Percentiles rank a stretch among this genome's conserved stretches.
These are phyloP conservation scores for Eutolmus rufibarbis DNA, from an alignment of 2,888 invertebrate species.

Conservation along the genomic window DNA sequence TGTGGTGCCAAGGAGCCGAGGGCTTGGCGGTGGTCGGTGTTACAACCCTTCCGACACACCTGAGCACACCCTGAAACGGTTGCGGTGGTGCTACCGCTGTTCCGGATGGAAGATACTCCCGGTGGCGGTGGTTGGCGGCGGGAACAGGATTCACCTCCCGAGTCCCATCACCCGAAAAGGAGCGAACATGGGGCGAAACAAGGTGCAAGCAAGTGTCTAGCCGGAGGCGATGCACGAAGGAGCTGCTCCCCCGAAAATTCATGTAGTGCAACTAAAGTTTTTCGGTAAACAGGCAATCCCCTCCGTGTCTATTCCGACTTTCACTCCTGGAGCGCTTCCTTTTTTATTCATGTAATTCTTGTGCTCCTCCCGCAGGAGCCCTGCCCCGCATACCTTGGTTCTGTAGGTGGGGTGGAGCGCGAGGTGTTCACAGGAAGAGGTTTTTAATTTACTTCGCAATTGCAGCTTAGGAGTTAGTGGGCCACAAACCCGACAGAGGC, in stretches of 20 bases:
- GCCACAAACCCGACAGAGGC: neutral
- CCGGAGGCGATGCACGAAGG: neutral
- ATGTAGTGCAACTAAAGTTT: slow-evolving; percentile 1
- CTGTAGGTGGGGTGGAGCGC: neutral
- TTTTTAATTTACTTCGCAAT: slow-evolving; percentile 15
- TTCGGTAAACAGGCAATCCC: neutral
- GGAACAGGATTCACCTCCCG: neutral
- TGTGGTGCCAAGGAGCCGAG: neutral
- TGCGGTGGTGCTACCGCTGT: neutral
- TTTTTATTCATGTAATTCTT: neutral
- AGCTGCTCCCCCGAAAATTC: neutral
- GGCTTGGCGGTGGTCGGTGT: neutral
- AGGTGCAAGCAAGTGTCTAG: neutral
- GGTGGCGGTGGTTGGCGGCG: neutral
- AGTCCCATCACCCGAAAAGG: neutral
- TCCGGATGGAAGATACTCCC: neutral
- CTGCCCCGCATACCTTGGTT: neutral
- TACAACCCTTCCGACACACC: neutral
- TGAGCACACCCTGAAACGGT: neutral
- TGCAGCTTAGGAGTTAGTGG: neutral
- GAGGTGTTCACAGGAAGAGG: neutral
- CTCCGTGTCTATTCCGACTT: slow-evolving; percentile 7
- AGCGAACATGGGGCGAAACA: neutral
- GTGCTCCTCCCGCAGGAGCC: neutral
- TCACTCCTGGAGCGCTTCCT: neutral